Base-by-base conservation (phyloP, 2,113 vertebrate species). In the Pomatostomus ruficeps region DNA sequence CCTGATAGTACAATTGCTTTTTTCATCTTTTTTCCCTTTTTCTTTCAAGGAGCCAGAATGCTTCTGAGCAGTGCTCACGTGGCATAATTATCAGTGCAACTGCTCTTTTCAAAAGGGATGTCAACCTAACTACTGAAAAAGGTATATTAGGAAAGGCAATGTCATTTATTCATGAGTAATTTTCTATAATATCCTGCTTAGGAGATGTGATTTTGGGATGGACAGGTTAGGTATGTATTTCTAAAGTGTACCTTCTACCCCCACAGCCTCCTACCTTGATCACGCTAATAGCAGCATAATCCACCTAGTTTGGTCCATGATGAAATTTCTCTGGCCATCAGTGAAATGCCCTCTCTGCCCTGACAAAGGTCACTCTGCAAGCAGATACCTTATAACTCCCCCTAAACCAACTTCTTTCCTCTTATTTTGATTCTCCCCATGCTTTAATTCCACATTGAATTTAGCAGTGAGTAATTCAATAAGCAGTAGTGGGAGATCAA, bases 401-500 rank as follows among this genome's bases (percentile, higher is more conserved):
- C 40, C 8, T 35, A 82, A n/a, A 49, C 20, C 42, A 42, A 52
- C 26, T 57, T 84, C 31, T 83, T 93, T 59, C 46, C 49, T 82
- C 61, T 40, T 70, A 54, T 40, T 96, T 95, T 66, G 59, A 80
- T 88, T 88, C 59, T 93, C 36, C 51, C 51, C 21, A 31, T 88
- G 67, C 28, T 89, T 93, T 81, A 93, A 95, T 88, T 95, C 87
- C 82, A 74, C 67, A 85, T 2, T 83, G 85, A 90, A 95, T 82
- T 95, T 71, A 95, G 51, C 88, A 95, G 31, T 4, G 6, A 93
- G 74, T 90, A 88, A 96, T 90, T 94, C 75, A 91, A 94, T 90
- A 95, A 58, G 40, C 65, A 88, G 55, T 13, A 90, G 46, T 38
- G n/a, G 38, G 83, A 91, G 79, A 94, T 95, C 94, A 96, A 86